Evolutionary conservation across 2,888 invertebrate genomes (phyloP).

Genomic region (Erannis defoliaria): DNA sequence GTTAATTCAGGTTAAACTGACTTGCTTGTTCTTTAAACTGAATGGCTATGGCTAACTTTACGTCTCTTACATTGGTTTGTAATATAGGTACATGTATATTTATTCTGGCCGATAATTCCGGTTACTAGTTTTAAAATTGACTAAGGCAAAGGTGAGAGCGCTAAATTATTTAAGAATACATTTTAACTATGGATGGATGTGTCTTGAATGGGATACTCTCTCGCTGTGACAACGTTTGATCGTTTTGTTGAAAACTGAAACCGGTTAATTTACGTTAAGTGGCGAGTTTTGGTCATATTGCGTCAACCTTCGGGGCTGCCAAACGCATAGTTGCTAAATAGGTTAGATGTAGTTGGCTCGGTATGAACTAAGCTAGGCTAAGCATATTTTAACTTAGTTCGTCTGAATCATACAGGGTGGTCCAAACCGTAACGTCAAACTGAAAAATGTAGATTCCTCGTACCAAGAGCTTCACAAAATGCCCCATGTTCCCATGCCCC

Average conservation of each 20-base stretch:
- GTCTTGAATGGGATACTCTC: not conserved
- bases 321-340: not conserved
- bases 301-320: constrained; percentile 12
- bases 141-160: no score
- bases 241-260: constrained; percentile 49
- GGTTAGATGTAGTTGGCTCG: not conserved
- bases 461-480: no score
- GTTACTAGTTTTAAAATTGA: no score
- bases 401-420: no score
- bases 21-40: not conserved
- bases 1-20: constrained; percentile 40
- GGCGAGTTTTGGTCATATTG: constrained; percentile 35
- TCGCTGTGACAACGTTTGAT: constrained; percentile 36
- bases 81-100: no score
- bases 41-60: not conserved
- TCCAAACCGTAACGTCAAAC: no score
- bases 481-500: no score
- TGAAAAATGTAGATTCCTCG: no score
- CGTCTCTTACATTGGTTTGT: not conserved
- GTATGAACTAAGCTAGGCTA: not conserved
- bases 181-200: no score
- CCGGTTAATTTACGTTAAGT: constrained; percentile 48
- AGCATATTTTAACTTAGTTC: not conserved
- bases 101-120: no score
- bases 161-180: no score